A percentile compares a stretch with the other conserved stretches of the same genome.
phyloP scores from a whole-genome alignment of 2,113 vertebrate genomes.

The Phrynosoma platyrhinos region DNA sequence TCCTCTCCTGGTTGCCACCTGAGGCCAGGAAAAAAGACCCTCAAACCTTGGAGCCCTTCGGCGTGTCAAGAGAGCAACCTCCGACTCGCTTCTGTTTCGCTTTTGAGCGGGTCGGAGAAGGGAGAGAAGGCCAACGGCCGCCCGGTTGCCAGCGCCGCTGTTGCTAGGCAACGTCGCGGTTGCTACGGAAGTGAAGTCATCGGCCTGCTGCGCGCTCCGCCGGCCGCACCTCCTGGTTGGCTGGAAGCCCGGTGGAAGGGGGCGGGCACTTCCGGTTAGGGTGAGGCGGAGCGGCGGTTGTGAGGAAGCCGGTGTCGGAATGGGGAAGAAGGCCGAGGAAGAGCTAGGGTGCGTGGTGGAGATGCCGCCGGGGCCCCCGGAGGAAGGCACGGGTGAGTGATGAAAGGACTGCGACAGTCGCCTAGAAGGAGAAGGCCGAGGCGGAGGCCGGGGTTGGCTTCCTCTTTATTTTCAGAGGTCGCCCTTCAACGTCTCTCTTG shows the following conservation, averaged over 20 bases:
- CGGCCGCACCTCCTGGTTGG: not conserved
- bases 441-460: too few species aligned
- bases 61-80: too few species aligned
- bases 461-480: not conserved
- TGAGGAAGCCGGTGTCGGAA: not conserved
- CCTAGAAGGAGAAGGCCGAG: not conserved
- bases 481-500: too few species aligned
- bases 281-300: not conserved
- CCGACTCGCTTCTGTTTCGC: not conserved
- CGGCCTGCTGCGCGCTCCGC: not conserved
- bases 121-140: accelerated
- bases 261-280: not conserved
- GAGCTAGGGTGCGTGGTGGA: conserved; percentile 15
- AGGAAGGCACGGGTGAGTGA: too few species aligned
- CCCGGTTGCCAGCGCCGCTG: not conserved
- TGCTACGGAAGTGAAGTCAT: not conserved
- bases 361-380: not conserved
- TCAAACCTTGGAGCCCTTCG: too few species aligned
- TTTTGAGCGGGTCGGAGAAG: not conserved
- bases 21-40: too few species aligned
- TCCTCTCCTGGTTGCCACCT: not conserved
- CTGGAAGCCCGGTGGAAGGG: not conserved
- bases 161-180: not conserved
- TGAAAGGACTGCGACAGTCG: too few species aligned
- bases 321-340: not conserved